Conservation (phyloP, 2,113 vertebrate genomes). For the Pelecanoides urinatrix region DNA sequence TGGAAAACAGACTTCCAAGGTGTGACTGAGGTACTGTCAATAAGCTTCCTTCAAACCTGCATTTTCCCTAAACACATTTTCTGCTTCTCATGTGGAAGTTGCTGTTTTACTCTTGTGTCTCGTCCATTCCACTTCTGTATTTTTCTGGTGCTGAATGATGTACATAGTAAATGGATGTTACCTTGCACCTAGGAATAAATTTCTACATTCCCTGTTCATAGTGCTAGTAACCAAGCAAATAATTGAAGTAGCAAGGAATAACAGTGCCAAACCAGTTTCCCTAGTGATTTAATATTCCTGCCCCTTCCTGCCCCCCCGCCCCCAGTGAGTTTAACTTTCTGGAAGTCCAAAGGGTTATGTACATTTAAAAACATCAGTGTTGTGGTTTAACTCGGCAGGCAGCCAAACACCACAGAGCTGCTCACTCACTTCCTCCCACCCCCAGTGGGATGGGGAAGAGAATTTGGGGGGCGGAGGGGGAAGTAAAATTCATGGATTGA, state of each 20-base stretch:
- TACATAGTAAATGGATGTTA: neutral
- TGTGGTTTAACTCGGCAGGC: too few relatives aligned
- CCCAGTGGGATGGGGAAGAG: too few relatives aligned
- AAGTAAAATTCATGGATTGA: too few relatives aligned
- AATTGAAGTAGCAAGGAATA: neutral
- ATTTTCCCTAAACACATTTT: neutral
- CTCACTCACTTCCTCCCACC: too few relatives aligned
- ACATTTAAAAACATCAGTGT: neutral
- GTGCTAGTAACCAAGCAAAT: neutral
- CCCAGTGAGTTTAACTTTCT: neutral
- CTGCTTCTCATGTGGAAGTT: neutral
- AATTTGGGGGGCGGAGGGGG: too few relatives aligned
- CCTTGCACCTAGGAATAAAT: neutral
- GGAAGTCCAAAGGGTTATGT: neutral
- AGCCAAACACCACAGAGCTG: too few relatives aligned
- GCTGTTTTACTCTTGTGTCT: neutral
- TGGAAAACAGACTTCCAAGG: neutral
- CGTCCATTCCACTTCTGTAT: neutral
- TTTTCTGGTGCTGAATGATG: neutral
- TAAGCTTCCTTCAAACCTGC: neutral
- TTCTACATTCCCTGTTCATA: neutral
- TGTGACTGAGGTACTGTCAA: neutral
- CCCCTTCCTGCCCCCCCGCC: accelerated
- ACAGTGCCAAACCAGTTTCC: neutral
- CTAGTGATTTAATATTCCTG: neutral